Base-by-base conservation (phyloP, 2,797 vertebrate genomes). In the Coregonus sp. region DNA sequence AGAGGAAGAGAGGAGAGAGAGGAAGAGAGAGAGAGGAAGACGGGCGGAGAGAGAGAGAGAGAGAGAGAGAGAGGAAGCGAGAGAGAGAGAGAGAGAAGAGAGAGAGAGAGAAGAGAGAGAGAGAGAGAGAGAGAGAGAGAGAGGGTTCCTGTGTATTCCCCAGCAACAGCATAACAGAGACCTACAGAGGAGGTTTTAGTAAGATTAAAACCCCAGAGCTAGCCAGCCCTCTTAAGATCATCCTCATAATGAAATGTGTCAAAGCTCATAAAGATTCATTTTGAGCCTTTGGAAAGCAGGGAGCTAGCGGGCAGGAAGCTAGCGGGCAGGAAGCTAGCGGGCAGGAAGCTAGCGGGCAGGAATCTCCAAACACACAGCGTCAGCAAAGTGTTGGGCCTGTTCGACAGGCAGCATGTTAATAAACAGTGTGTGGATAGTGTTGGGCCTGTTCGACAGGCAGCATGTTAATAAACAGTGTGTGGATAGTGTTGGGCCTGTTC, bases 381-480 rank as follows among this genome's bases (percentile, higher is more conserved):
- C 95, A 96, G 95, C 95, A 95, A 87, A 91, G 40, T 40, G 40
- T 40, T 1, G 6, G 90, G 11, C 15, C 29, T 5, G 1, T 31
- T 33, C 88, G 84, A 86, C 91, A 87, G 80, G 88, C 84, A 92
- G 92, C 92, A 88, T 94, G 94, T 95, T 94, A 94, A 95, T 95
- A 96, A 90, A 93, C 94, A 94, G 85, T 90, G 84, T 88, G 86
- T 94, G 94, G 94, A 96, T 95, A n/a, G n/a, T n/a, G n/a, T n/a
- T n/a, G n/a, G n/a, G n/a, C n/a, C n/a, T n/a, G n/a, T n/a, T n/a
- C n/a, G n/a, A n/a, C 91, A 87, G 80, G 88, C 84, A 92, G 92
- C 92, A 88, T 94, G 94, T 95, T 94, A 94, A 95, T 95, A 96
- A 90, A 93, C 94, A 94, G 85, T 90, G 84, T 88, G 86, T 94